These are phyloP conservation scores for Folsomia candida DNA, from an alignment of 2,888 invertebrate species.

Conservation along the genomic window DNA sequence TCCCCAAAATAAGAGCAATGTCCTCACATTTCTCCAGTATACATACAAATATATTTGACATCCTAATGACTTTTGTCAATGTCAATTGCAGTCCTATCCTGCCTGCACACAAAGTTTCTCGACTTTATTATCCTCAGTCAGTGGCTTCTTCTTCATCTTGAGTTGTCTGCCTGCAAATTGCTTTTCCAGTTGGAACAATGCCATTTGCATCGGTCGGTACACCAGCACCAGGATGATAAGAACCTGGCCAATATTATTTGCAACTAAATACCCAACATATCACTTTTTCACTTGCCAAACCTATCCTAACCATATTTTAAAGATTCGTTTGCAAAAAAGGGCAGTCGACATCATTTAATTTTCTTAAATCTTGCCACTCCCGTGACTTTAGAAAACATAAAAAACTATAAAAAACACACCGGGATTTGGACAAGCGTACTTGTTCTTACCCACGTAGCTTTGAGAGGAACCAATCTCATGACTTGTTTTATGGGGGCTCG, in stretches of 20 bases:
- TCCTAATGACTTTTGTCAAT: no score
- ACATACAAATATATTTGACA: no score
- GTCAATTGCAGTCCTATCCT: no score
- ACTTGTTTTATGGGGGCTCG: background rate
- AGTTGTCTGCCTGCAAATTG: background rate
- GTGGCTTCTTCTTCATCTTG: no score
- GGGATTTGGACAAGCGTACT: background rate
- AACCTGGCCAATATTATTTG: background rate
- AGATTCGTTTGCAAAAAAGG: background rate
- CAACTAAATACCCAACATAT: background rate
- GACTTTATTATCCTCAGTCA: no score
- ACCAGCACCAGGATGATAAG: no score
- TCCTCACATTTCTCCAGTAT: no score
- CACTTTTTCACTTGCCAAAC: no score
- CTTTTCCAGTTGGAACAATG: background rate
- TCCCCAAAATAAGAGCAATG: no score
- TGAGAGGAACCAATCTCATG: background rate
- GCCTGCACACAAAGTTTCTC: no score
- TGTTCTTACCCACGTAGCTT: no score
- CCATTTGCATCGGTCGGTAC: background rate
- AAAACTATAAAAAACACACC: background rate
- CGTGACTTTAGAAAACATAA: background rate
- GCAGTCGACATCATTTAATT: background rate
- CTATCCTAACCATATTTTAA: no score
- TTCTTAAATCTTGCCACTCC: background rate